Evolutionary conservation across 1,140 invertebrate species (phyloP).

Genomic region (Holcopasites calliopsidis): DNA sequence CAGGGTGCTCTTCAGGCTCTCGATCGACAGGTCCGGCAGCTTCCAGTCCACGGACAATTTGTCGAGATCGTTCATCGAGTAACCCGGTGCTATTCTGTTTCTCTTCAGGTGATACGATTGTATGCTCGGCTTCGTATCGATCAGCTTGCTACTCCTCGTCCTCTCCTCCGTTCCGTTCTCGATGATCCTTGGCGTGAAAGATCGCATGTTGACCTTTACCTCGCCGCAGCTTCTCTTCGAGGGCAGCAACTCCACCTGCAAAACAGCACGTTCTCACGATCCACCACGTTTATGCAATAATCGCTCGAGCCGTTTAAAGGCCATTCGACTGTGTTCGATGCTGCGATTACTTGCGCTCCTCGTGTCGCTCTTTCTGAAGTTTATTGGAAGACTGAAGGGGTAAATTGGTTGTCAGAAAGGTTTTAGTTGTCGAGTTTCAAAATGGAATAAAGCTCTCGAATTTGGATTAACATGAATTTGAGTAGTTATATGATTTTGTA

Average conservation of each 20-base stretch:
- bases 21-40: constrained; percentile 67
- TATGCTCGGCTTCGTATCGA: constrained; percentile 66
- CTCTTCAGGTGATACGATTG: constrained; percentile 72
- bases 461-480: too few species aligned
- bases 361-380: background rate
- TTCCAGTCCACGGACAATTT: constrained; percentile 59
- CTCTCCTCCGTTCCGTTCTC: constrained; percentile 50
- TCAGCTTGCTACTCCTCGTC: constrained; percentile 29
- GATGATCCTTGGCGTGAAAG: constrained; percentile 74
- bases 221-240: constrained; percentile 64
- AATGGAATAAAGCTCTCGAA: too few species aligned
- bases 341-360: background rate
- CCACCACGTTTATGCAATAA: constrained; percentile 52
- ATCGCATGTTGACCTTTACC: constrained; percentile 72
- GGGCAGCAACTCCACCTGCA: constrained; percentile 68
- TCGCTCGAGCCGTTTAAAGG: constrained; percentile 46
- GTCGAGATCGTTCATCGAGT: constrained; percentile 80
- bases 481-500: too few species aligned
- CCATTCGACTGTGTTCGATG: constrained; percentile 24
- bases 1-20: constrained; percentile 70
- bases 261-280: constrained; percentile 61
- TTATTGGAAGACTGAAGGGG: too few species aligned
- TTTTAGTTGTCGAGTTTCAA: too few species aligned
- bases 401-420: too few species aligned
- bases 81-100: constrained; percentile 71